phyloP scores from a whole-genome alignment of 2,888 invertebrate species.

The Opisthograptis luteolata region DNA sequence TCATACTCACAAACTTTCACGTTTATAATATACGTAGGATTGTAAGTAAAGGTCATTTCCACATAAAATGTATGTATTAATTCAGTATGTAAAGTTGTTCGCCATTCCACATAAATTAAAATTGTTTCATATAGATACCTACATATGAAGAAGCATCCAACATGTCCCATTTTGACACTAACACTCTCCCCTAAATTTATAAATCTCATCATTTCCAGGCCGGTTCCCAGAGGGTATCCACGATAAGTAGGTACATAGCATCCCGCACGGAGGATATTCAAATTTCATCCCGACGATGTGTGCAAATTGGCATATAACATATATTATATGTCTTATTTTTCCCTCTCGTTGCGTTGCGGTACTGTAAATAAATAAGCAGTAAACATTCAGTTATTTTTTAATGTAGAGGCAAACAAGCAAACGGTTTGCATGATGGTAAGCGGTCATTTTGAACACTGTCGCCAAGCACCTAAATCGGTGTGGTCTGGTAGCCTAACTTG shows the following conservation, averaged over 20 bases:
- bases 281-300: conserved; percentile 60
- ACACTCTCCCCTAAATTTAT: conserved; percentile 21
- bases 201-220: conserved; percentile 25
- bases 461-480: no score
- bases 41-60: no score
- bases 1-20: no score
- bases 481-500: no score
- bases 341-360: conserved; percentile 13
- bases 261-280: conserved; percentile 55
- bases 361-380: conserved; percentile 20
- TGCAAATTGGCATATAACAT: conserved; percentile 60
- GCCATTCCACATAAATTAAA: neutral
- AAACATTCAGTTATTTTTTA: neutral
- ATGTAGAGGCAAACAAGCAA: neutral
- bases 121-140: neutral
- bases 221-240: conserved; percentile 15
- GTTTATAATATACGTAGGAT: no score
- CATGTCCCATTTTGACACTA: conserved; percentile 2
- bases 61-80: no score
- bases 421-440: no score
- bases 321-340: conserved; percentile 45
- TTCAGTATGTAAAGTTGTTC: no score
- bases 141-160: neutral
- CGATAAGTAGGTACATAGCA: conserved; percentile 36
- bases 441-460: no score